Evolutionary conservation across 2,888 invertebrate species (phyloP), one percentile per base, ranked within the genome.

Genomic region (Orthosia incerta): DNA sequence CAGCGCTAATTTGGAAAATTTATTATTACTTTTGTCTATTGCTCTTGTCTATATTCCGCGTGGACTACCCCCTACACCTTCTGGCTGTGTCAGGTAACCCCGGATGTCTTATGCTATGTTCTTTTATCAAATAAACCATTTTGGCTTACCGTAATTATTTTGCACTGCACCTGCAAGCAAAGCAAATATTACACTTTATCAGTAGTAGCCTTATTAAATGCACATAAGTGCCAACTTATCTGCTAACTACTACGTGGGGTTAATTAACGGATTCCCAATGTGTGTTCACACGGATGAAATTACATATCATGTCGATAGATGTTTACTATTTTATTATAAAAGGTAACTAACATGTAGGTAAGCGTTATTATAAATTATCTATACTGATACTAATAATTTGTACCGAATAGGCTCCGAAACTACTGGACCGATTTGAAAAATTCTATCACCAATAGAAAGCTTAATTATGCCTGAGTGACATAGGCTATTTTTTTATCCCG

Each of bases 91-190:
- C n/a, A n/a, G 18, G 31, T 31, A 57, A 31, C 11, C 12, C 39
- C 18, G 7, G 31, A 57, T 26, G 26, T 3, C 26, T 57, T 57
- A n/a, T 11, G n/a, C n/a, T 31, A 31, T 31, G 15, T 48, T 9
- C 7, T 45, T 53, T 5, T 46, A 7, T 62, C 0, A 20, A 31
- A 31, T 46, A 16, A 9, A 39, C 0, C 2, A 56, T 63, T 45
- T 74, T 67, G 23, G 26, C 76, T 78, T 87, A 94, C 94, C 94
- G 86, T 87, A 83, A 80, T 89, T 91, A 60, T 87, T 89, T 76
- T 88, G 84, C 51, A 92, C 69, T 62, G 83, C 72, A 85, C 67
- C 94, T 94, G 92, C 66, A 93, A 93, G 74, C 60, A 71, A 82
- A 76, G 51, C 13, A 3, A 70, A 31, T 61, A 31, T 45, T 39